These are phyloP conservation scores for Oscheius myriophilus DNA, from an alignment of 2,888 invertebrate species.

Conservation along the genomic window DNA sequence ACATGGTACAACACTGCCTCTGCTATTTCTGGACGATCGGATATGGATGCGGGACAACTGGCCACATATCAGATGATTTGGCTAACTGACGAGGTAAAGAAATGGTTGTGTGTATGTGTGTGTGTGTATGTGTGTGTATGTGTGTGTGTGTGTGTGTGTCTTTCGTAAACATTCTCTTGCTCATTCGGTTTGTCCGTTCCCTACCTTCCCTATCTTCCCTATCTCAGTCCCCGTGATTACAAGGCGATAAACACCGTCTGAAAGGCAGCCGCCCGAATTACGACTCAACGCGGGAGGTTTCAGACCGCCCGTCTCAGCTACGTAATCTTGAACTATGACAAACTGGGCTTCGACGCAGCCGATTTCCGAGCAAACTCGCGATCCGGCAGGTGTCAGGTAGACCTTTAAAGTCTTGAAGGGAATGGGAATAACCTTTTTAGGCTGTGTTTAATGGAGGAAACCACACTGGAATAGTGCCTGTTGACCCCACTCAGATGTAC, in stretches of 20 bases:
- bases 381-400: conserved; percentile 67
- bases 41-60: conserved; percentile 67
- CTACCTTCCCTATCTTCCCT: too few species aligned
- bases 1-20: conserved; percentile 80
- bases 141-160: too few species aligned
- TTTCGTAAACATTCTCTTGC: too few species aligned
- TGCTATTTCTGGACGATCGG: conserved; percentile 69
- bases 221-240: too few species aligned
- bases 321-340: conserved; percentile 91
- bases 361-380: conserved; percentile 68
- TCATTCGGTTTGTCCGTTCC: too few species aligned
- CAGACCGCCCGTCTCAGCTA: conserved; percentile 77
- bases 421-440: conserved; percentile 35
- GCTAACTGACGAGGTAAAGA: conserved; percentile 81
- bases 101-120: background rate
- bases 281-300: conserved; percentile 12
- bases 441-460: conserved; percentile 70
- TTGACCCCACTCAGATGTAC: conserved; percentile 68
- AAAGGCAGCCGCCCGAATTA: too few species aligned
- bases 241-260: too few species aligned
- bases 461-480: conserved; percentile 68
- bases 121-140: too few species aligned
- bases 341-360: conserved; percentile 87
- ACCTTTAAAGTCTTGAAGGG: background rate
- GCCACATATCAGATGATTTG: conserved; percentile 69